Conservation (phyloP, 2,113 vertebrate genomes). For the Fregata magnificens region DNA sequence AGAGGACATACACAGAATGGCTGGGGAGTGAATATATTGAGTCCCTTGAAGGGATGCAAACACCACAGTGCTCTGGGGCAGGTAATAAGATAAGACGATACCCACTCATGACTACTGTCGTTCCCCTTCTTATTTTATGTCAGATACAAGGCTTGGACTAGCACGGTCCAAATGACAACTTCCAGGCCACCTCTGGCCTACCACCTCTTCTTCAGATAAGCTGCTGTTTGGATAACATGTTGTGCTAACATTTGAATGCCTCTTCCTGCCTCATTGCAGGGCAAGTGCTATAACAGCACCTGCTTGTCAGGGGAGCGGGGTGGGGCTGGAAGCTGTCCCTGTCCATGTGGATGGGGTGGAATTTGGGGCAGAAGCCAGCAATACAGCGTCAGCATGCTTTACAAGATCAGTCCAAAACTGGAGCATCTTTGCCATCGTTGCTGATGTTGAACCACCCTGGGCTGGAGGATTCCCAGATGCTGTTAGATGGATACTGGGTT, state of each 20-base stretch:
- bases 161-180: neutral
- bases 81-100: conserved; percentile 61
- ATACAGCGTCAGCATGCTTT: neutral
- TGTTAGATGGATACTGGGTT: neutral
- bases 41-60: conserved; percentile 80
- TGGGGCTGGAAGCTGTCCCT: neutral
- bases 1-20: conserved; percentile 85
- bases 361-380: neutral
- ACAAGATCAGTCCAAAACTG: neutral
- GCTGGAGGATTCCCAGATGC: neutral
- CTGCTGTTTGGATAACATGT: neutral
- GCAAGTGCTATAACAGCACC: neutral
- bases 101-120: neutral
- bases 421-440: neutral
- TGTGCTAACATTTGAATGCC: neutral
- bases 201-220: neutral
- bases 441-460: neutral
- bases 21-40: conserved; percentile 84
- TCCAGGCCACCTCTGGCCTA: neutral
- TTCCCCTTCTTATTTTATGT: neutral
- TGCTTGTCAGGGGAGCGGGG: neutral
- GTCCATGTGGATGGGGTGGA: neutral
- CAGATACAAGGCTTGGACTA: neutral
- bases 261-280: neutral
- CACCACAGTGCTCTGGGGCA: conserved; percentile 73